These are phyloP conservation scores for Cirrhinus molitorella DNA, from an alignment of 2,797 vertebrate genomes.

Conservation along the genomic window DNA sequence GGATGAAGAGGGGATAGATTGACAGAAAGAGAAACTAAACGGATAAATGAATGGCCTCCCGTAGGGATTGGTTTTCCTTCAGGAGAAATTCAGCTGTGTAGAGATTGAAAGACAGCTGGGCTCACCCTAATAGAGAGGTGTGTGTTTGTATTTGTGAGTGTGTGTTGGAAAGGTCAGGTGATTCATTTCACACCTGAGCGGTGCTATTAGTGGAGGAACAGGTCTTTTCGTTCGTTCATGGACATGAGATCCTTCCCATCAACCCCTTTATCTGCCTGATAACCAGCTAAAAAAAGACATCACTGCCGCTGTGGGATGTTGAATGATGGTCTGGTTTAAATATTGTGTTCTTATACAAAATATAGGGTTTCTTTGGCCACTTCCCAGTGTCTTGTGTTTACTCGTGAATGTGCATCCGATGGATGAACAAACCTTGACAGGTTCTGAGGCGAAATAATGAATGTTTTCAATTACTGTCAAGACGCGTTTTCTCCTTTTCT, in stretches of 20 bases:
- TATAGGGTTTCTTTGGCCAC: background rate
- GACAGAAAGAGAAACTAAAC: constrained; percentile 29
- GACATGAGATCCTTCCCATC: constrained; percentile 33
- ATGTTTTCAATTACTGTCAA: constrained; percentile 51
- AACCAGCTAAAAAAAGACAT: constrained; percentile 30
- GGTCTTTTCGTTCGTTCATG: background rate
- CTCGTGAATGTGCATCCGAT: constrained; percentile 10
- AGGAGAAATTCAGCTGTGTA: constrained; percentile 14
- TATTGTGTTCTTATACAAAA: background rate
- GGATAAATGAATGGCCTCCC: constrained; percentile 32
- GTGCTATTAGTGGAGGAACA: constrained; percentile 2
- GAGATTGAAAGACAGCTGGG: constrained; percentile 40
- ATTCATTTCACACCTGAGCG: constrained; percentile 50
- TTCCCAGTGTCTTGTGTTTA: constrained; percentile 30
- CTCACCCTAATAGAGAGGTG: constrained; percentile 26
- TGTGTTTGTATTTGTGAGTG: constrained; percentile 42
- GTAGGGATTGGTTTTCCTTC: constrained; percentile 20
- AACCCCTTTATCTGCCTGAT: constrained; percentile 25
- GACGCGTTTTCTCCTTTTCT: constrained; percentile 28
- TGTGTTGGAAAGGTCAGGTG: constrained; percentile 30
- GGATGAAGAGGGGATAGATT: constrained; percentile 9
- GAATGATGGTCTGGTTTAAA: background rate
- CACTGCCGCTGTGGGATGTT: background rate
- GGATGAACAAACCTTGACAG: constrained; percentile 29
- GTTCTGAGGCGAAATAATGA: constrained; percentile 43